Evolutionary conservation across 2,888 invertebrate species (phyloP), one percentile per base, ranked within the genome.

Genomic region (Gibbula magus): DNA sequence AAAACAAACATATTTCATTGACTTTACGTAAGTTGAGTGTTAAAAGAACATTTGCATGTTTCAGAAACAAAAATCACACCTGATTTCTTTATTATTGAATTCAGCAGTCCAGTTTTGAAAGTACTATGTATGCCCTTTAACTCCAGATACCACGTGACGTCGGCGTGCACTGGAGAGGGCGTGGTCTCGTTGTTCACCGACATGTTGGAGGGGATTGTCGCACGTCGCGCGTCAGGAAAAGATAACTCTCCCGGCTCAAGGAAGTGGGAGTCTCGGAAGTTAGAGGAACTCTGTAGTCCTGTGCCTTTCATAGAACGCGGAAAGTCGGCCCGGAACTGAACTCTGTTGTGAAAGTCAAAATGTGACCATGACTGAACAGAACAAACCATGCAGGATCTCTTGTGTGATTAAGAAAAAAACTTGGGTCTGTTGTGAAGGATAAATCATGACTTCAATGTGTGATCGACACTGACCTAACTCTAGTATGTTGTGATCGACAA

Each of bases 71-170:
- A 54, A 35, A 35, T 35, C n/a, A n/a, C n/a, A n/a, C n/a, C n/a
- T n/a, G n/a, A n/a, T n/a, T n/a, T n/a, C n/a, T n/a, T n/a, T n/a
- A n/a, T n/a, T n/a, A n/a, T n/a, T n/a, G n/a, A n/a, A n/a, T n/a
- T n/a, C n/a, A n/a, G n/a, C n/a, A n/a, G n/a, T n/a, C n/a, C 32
- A 45, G 20, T 20, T 76, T 66, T 67, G 66, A 20, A 35, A 3
- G 8, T 35, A 8, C 8, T 35, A 35, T 5, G 8, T 35, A 8
- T 35, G 8, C 35, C 18, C 18, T 53, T 82, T 39, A 75, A 13
- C 87, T 86, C n/a, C 88, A 91, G 91, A 77, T 89, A 91, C 66
- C 90, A 87, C 78, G 92, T 92, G 82, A 90, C 91, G 0, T 92
- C 91, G 20, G 89, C 91, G 22, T 86, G 89, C 0, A 89, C 87